Conservation (phyloP, 2,797 vertebrate genomes). For the Champsocephalus gunnari region DNA sequence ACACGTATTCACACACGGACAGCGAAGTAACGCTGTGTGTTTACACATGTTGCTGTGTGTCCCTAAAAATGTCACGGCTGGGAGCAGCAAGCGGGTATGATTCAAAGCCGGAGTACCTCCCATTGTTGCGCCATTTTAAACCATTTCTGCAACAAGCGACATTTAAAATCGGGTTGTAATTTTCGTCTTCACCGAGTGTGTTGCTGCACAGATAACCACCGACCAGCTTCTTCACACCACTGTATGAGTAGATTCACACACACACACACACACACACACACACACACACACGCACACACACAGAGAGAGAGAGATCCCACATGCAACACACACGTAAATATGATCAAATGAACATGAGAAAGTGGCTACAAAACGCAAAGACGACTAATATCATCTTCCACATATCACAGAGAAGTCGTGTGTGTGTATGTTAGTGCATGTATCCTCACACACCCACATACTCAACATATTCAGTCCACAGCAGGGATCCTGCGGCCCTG, state of each 20-base stretch:
- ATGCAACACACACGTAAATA: slow-evolving; percentile 34
- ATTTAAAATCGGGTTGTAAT: slow-evolving; percentile 63
- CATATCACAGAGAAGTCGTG: slow-evolving; percentile 1
- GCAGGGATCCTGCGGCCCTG: slow-evolving; percentile 48
- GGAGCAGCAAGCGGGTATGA: slow-evolving; percentile 48
- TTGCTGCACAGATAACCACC: slow-evolving; percentile 60
- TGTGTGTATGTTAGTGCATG: slow-evolving; percentile 18
- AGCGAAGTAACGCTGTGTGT: slow-evolving; percentile 12
- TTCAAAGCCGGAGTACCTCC: slow-evolving; percentile 61
- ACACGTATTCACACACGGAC: slow-evolving; percentile 29
- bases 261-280: too few relatives aligned
- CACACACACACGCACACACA: slow-evolving; percentile 12
- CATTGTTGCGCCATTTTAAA: slow-evolving; percentile 79
- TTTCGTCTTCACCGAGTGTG: slow-evolving; percentile 44
- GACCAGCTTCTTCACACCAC: slow-evolving; percentile 66
- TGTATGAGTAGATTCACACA: slow-evolving; percentile 42
- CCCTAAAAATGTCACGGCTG: slow-evolving; percentile 58
- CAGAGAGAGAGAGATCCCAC: slow-evolving; percentile 9
- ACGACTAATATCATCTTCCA: slow-evolving; percentile 1
- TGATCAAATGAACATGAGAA: slow-evolving; percentile 27
- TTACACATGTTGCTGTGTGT: slow-evolving; percentile 52
- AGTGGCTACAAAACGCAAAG: slow-evolving; percentile 17
- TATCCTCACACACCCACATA: slow-evolving; percentile 43
- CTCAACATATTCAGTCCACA: slow-evolving; percentile 49
- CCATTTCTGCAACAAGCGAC: slow-evolving; percentile 63